phyloP scores from a whole-genome alignment of 2,888 invertebrate genomes.

The Gymnoscelis rufifasciata region DNA sequence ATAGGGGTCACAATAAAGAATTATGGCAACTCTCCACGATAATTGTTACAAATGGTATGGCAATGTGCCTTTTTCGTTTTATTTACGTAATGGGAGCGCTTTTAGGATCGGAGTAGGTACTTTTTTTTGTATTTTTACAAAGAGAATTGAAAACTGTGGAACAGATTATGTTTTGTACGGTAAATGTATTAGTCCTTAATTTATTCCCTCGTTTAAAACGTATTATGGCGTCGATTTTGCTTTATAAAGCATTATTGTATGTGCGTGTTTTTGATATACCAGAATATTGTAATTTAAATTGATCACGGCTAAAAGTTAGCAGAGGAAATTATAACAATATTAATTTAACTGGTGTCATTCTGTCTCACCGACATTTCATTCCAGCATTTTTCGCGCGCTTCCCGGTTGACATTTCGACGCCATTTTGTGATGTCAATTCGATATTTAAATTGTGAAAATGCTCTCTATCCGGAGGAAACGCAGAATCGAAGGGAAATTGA shows the following conservation, averaged over 20 bases:
- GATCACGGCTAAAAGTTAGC: too few species aligned
- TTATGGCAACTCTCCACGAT: slow-evolving; percentile 50
- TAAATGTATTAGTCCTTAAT: too few species aligned
- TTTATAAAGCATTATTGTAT: too few species aligned
- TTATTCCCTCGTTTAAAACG: too few species aligned
- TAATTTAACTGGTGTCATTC: slow-evolving; percentile 64
- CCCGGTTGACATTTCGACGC: slow-evolving; percentile 31
- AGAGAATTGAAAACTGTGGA: too few species aligned
- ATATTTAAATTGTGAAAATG: slow-evolving; percentile 38
- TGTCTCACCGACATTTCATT: slow-evolving; percentile 48
- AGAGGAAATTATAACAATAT: slow-evolving; percentile 31
- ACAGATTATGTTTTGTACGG: too few species aligned
- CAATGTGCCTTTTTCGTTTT: slow-evolving; percentile 27
- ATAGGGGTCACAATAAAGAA: slow-evolving; percentile 60
- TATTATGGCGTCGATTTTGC: too few species aligned
- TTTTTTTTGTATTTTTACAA: not conserved
- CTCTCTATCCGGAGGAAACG: slow-evolving; percentile 25
- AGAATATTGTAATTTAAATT: too few species aligned
- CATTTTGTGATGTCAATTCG: slow-evolving; percentile 37
- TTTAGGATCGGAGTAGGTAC: not conserved
- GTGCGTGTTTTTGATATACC: too few species aligned
- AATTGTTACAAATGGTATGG: slow-evolving; percentile 59
- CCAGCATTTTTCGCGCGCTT: slow-evolving; percentile 45
- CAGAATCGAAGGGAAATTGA: slow-evolving; percentile 31
- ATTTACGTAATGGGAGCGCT: slow-evolving; percentile 13